Base-by-base conservation (phyloP, 2,888 invertebrate genomes). In the Pristionchus arcanus region DNA sequence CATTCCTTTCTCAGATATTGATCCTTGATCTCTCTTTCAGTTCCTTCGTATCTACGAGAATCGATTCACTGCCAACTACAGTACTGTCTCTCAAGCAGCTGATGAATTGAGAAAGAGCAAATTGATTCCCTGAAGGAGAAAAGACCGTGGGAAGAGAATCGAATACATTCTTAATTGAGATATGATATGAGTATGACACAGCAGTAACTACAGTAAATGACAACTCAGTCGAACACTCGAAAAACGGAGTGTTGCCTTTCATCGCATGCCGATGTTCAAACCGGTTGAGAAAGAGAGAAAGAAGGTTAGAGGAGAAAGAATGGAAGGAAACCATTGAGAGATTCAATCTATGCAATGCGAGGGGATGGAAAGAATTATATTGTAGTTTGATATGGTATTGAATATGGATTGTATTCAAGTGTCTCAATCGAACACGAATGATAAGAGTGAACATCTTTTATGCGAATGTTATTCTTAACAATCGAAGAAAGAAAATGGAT, bases 11-110 rank as follows among this genome's bases (percentile, higher is more conserved):
- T 31, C 49, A 42, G 34, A 42, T n/a, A n/a, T 42, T 81, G 81
- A 81, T 81, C 81, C 49, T 81, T 81, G 81, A 81, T 81, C 74
- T 74, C 34, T 74, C 55, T 84, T 55, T 3, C 83, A 85, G 84
- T 85, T 85, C 84, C 84, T 85, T 49, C 84, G 84, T 11, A 85
- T 85, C 59, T 85, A 85, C 84, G 84, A 85, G 84, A 85, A 85
- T 59, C 84, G 84, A 59, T 85, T 85, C 84, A 85, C 84, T 42
- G 55, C 84, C 59, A 85, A 85, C 84, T 85, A 85, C 59, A 85
- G 59, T 85, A 85, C 84, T 11, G 84, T 85, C 0, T 85, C 84
- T 21, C 84, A 63, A 34, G 55, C 84, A 31, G 55, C 63, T 28
- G 84, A 85, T 37, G 84, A 85, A 34, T 34, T 85, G 59, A 85